phyloP scores from a whole-genome alignment of 1,140 invertebrate species.

The Sycophila sp. region DNA sequence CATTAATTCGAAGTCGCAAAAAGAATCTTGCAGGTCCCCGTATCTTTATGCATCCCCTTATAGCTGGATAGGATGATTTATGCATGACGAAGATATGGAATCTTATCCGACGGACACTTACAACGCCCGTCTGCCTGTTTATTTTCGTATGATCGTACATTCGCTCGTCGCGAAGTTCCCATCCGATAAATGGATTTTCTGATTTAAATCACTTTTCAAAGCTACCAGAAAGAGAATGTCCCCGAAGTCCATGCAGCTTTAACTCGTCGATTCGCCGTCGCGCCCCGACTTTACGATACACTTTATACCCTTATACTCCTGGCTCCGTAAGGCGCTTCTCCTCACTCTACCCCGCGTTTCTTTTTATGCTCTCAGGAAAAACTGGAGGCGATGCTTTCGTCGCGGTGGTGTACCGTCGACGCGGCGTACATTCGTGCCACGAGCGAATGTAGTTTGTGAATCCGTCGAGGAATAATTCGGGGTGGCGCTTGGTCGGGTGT shows the following conservation, averaged over 20 bases:
- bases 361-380: not conserved
- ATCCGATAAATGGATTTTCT: not conserved
- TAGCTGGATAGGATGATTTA: constrained; percentile 17
- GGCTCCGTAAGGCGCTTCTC: not conserved
- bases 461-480: not conserved
- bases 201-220: constrained; percentile 11
- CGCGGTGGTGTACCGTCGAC: no score
- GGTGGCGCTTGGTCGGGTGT: not conserved
- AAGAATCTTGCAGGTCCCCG: no score
- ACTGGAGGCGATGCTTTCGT: no score
- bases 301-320: not conserved
- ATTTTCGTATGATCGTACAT: not conserved
- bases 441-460: not conserved
- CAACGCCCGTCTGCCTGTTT: not conserved
- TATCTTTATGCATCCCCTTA: no score
- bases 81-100: not conserved
- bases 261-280: no score
- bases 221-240: no score
- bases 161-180: not conserved
- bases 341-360: not conserved
- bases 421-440: no score
- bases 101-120: constrained; percentile 16
- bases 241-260: no score
- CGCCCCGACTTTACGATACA: not conserved
- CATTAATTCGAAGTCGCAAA: no score